These are phyloP conservation scores for Cotesia congregata DNA, from an alignment of 2,888 invertebrate genomes.

Conservation along the genomic window DNA sequence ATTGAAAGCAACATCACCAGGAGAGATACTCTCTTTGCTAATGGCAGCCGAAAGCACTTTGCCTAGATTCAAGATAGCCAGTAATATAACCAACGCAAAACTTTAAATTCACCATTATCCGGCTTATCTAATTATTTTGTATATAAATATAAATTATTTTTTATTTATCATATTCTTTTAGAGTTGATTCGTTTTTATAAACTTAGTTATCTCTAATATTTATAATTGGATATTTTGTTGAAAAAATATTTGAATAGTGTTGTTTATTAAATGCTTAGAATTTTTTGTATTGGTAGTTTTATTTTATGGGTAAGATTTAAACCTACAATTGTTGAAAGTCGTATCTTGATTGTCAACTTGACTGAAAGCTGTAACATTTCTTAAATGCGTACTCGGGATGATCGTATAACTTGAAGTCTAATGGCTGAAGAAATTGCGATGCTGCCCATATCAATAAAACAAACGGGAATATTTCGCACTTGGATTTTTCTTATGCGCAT, in stretches of 20 bases:
- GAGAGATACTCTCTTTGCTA: slow-evolving; percentile 51
- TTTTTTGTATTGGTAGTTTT: not conserved
- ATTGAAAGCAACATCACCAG: slow-evolving; percentile 65
- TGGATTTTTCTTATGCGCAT: not conserved
- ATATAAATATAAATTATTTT: not conserved
- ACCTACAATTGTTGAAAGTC: not conserved
- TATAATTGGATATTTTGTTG: not conserved
- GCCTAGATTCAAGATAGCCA: slow-evolving; percentile 49
- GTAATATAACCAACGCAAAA: not conserved
- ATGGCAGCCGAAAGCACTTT: slow-evolving; percentile 56
- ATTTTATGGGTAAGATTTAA: not conserved
- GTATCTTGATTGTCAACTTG: not conserved
- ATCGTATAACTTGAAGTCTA: slow-evolving; percentile 3
- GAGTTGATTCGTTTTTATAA: not conserved
- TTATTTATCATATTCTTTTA: not conserved
- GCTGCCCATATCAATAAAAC: not conserved
- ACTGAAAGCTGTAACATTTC: not conserved
- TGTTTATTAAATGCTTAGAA: not conserved
- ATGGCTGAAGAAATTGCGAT: not conserved
- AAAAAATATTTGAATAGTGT: not conserved
- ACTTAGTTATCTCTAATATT: not conserved
- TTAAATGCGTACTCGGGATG: not conserved
- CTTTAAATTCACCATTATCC: not conserved
- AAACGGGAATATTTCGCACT: not conserved
- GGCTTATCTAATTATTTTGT: not conserved